Base-by-base conservation (phyloP, 2,113 vertebrate species). In the Psilopogon haemacephalus region DNA sequence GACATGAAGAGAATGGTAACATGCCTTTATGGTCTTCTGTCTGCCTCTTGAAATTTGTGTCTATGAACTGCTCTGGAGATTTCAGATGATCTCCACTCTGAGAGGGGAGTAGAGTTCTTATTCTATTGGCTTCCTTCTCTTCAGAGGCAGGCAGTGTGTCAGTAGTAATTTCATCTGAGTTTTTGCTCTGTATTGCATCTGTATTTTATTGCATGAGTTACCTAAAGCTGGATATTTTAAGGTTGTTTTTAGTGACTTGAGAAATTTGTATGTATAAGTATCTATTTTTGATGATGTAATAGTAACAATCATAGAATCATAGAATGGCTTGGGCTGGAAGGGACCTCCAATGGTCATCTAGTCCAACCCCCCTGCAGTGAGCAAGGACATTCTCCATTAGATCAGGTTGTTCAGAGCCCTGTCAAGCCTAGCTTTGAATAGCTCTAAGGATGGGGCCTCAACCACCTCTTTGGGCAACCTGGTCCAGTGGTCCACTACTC, bases 211-310 rank as follows among this genome's bases (percentile, higher is more conserved):
- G 78, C 46, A 71, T 84, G 68, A 84, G 46, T 81, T 80, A 93
- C 79, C 75, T 94, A 88, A 77, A 70, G 68, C 64, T 71, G 72
- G 71, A 18, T 95, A 91, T 84, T 93, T 95, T 94, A 94, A 84
- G 82, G 14, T 88, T 88, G 68, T 0, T 94, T 95, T 90, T 88
- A 38, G 52, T 94, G 95, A 91, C 60, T 76, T 95, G 88, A 91
- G 92, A 88, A 71, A 56, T 63, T 0, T 56, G 42, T 68, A 74
- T 93, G 46, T 91, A 90, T 94, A 90, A 75, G 63, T 91, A 88
- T 48, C 88, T 95, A 74, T 88, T 96, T 95, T 91, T 86, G 68
- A 80, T 91, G 17, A 64, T 95, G 76, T 11, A 73, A 73, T 95
- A 89, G 90, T 93, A 83, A 86, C 94, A 94, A 50, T 50, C 46